phyloP scores from a whole-genome alignment of 2,797 vertebrate species.

The Melanotaenia trifasciata region DNA sequence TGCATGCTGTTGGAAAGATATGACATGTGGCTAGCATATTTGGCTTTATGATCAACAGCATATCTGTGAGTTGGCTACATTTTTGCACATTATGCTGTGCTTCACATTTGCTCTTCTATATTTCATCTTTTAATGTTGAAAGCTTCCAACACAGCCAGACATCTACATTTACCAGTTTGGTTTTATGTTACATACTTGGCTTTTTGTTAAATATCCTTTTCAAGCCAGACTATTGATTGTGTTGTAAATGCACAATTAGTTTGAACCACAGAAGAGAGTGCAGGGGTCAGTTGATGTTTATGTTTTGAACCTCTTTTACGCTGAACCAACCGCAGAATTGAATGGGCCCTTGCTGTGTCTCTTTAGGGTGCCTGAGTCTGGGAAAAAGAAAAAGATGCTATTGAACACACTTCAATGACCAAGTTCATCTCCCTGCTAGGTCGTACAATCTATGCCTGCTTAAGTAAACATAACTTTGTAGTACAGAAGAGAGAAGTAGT shows the following conservation, averaged over 20 bases:
- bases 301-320: too few relatives aligned
- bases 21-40: background rate
- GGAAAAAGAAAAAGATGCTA: background rate
- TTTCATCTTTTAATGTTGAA: constrained; percentile 12
- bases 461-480: background rate
- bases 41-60: background rate
- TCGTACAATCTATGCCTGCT: background rate
- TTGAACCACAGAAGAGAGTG: constrained; percentile 35
- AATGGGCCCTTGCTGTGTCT: background rate
- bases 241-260: constrained; percentile 48
- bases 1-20: background rate
- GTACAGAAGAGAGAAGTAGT: background rate
- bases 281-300: constrained; percentile 6
- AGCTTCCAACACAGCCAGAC: constrained; percentile 8
- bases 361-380: background rate
- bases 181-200: constrained; percentile 44
- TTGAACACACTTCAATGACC: background rate
- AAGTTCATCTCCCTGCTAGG: background rate
- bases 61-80: background rate
- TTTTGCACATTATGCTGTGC: background rate
- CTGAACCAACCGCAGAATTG: background rate
- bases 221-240: constrained; percentile 46
- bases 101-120: background rate
- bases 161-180: constrained; percentile 27
- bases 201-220: constrained; percentile 48